Evolutionary conservation across 2,888 invertebrate species (phyloP).

Genomic region (Noctua fimbriata): DNA sequence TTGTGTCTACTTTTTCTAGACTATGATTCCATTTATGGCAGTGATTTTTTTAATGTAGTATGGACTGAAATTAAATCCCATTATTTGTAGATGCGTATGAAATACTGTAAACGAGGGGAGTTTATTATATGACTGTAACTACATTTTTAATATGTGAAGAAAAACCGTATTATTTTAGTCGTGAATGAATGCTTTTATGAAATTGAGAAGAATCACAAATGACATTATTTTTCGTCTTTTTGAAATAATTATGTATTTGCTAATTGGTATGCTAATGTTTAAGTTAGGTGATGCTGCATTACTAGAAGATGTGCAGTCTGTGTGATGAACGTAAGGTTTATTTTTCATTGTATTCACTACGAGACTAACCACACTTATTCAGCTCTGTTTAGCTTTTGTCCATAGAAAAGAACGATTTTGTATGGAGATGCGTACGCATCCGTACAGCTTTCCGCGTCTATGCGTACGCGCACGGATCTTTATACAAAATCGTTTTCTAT

Average conservation of each 20-base stretch:
- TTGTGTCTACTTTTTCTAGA: conserved; percentile 40
- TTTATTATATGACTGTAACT: neutral
- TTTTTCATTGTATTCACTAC: neutral
- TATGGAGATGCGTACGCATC: too few relatives aligned
- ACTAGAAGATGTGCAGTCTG: conserved; percentile 19
- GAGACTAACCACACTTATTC: too few relatives aligned
- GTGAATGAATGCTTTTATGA: conserved; percentile 7
- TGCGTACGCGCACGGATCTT: too few relatives aligned
- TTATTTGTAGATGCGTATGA: conserved; percentile 31
- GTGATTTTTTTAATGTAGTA: conserved; percentile 42
- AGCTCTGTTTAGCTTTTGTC: too few relatives aligned
- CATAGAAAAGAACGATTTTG: too few relatives aligned
- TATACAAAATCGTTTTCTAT: too few relatives aligned
- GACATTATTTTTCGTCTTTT: conserved; percentile 9
- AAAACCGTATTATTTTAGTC: conserved; percentile 46
- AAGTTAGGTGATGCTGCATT: conserved; percentile 6
- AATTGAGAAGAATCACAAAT: conserved; percentile 57
- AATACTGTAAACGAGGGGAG: conserved; percentile 21
- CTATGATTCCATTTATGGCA: conserved; percentile 53
- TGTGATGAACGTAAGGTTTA: conserved; percentile 9
- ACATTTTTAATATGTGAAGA: neutral
- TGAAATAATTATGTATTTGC: conserved; percentile 23
- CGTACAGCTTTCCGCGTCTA: too few relatives aligned
- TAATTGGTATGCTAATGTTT: conserved; percentile 23
- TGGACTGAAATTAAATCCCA: conserved; percentile 40